Base-by-base conservation (phyloP, 1,140 invertebrate genomes). In the Hypothenemus hampei region DNA sequence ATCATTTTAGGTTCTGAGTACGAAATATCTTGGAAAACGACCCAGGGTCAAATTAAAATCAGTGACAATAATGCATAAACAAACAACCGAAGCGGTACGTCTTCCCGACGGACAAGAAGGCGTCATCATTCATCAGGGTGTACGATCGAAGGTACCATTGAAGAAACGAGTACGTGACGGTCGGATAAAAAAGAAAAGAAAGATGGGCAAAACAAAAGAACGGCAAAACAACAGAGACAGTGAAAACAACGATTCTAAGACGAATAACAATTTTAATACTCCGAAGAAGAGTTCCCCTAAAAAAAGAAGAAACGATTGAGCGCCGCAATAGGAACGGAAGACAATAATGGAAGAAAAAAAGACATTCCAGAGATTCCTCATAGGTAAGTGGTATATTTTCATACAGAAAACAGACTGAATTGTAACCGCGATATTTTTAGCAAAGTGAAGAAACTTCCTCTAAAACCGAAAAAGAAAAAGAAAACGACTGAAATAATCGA, bases 31-130 rank as follows among this genome's bases (percentile, higher is more conserved):
- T 59, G 84, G 86, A 61, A 89, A 89, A 59, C 79, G 80, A 33
- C 81, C 83, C 62, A 82, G 85, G 68, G 76, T 82, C 70, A 89
- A 90, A 72, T 77, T 87, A 65, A 89, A 88, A 71, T 85, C 84
- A 10, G 81, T 90, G 53, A 89, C 87, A 58, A 89, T 89, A 73
- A 88, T 89, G 62, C 87, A 89, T 78, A 89, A 85, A 67, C 86
- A 86, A 57, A 87, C 86, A 52, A 89, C 87, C 33, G 87, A 90
- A 75, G 87, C 87, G 37, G 86, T 90, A 56, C 81, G 86, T 4
- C 71, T 90, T 56, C 87, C 87, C 1, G 81, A 86, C 56, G 79
- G 83, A 61, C 83, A 81, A 61, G 86, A 84, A 5, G 72, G 59
- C 43, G 75, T 81, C 11, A 85, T 83, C 19, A 81, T 87, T 3